These are phyloP conservation scores for Erpetoichthys calabaricus DNA, from an alignment of 2,797 vertebrate species.

Conservation along the genomic window DNA sequence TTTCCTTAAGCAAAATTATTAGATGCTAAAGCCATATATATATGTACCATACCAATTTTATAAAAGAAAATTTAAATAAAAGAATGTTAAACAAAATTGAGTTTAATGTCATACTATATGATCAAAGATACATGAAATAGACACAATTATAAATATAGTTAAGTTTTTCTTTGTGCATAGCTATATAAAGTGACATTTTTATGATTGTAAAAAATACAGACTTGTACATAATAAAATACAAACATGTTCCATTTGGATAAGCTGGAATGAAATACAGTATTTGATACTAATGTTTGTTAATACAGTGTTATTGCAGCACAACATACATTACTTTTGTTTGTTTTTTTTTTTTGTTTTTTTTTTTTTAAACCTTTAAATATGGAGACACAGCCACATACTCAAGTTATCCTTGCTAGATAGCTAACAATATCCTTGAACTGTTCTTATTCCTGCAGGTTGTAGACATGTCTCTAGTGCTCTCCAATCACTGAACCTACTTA, in stretches of 20 bases:
- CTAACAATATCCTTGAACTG: too few species aligned
- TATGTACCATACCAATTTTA: slow-evolving; percentile 36
- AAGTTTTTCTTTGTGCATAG: slow-evolving; percentile 47
- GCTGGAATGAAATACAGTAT: slow-evolving; percentile 26
- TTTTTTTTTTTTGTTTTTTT: too few species aligned
- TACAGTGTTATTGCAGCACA: neutral
- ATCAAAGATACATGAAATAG: too few species aligned
- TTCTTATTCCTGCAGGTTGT: too few species aligned
- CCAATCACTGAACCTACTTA: too few species aligned
- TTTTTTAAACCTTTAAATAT: too few species aligned
- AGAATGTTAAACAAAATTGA: too few species aligned
- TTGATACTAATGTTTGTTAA: neutral
- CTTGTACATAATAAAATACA: slow-evolving; percentile 33
- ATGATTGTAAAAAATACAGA: slow-evolving; percentile 33
- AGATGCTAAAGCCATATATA: slow-evolving; percentile 32
- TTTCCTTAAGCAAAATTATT: slow-evolving; percentile 6
- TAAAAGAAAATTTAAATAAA: slow-evolving; percentile 7
- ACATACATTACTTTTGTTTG: too few species aligned
- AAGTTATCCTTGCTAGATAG: too few species aligned
- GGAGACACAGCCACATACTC: too few species aligned
- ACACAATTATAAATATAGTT: slow-evolving; percentile 49
- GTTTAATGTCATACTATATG: slow-evolving; percentile 51
- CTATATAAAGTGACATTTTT: slow-evolving; percentile 40
- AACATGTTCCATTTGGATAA: slow-evolving; percentile 35
- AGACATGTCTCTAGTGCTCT: too few species aligned